Base-by-base conservation (phyloP, 2,888 invertebrate genomes). In the Thumatha senex region DNA sequence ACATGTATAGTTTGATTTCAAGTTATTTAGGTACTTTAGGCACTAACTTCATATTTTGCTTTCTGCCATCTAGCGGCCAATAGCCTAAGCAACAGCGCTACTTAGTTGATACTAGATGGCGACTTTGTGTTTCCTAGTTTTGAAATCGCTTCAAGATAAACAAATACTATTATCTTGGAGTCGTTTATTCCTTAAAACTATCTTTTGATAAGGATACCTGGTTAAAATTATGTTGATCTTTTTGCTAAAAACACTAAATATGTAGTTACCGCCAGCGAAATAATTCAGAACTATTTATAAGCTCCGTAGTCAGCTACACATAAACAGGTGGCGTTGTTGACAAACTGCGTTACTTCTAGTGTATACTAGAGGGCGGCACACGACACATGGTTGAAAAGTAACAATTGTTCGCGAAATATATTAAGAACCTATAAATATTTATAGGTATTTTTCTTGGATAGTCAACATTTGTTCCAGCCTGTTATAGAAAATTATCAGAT, bases 21-120 rank as follows among this genome's bases (percentile, higher is more conserved):
- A n/a, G n/a, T n/a, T n/a, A n/a, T n/a, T n/a, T n/a, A n/a, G n/a
- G n/a, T n/a, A n/a, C n/a, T n/a, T n/a, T n/a, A n/a, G 5, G 18
- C 29, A 11, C 9, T 13, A 7, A 12, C 12, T 8, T 1, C 29
- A 18, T 39, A 7, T n/a, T 31, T 7, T 1, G 1, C 33, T 30
- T 7, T n/a, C 5, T 42, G 78, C 70, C 77, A 80, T 56, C 80
- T 77, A 70, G 54, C 46, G 67, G 56, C 8, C 4, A 56, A 31
- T 52, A 46, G 57, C 10, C 0, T 47, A 72, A 78, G 70, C 64
- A 54, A 13, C 9, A 24, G 9, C 0, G 0, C 7, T 0, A 0
- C 3, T 5, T 15, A 4, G 48, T 36, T 0, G 14, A n/a, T 5
- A 12, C 35, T 36, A 41, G 41, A 15, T 38, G 42, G 38, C 48